Conservation (phyloP, 2,888 invertebrate species). For the Piscicola geometra region DNA sequence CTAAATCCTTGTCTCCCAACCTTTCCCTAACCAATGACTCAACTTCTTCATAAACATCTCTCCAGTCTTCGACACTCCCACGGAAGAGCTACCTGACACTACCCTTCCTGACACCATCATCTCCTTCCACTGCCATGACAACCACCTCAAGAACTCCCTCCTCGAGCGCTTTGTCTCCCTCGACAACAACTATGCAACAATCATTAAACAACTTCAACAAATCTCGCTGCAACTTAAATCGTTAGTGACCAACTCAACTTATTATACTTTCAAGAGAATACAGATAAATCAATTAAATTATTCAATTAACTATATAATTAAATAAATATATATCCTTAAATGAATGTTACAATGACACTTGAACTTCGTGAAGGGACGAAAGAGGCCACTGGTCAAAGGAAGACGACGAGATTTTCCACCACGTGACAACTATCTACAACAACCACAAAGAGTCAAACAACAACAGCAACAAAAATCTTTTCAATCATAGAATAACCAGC, state of each 20-base stretch:
- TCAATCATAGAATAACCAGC: constrained; percentile 39
- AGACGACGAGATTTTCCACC: constrained; percentile 51
- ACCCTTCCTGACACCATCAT: constrained; percentile 54
- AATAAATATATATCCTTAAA: too few species aligned
- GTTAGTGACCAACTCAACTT: too few species aligned
- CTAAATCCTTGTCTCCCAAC: background rate
- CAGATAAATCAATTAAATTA: too few species aligned
- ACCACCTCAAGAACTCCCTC: constrained; percentile 49
- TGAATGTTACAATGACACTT: background rate
- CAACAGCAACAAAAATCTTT: background rate
- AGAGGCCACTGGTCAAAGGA: constrained; percentile 52
- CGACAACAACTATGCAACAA: constrained; percentile 51
- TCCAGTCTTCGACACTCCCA: constrained; percentile 11
- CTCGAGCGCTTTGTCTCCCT: constrained; percentile 53
- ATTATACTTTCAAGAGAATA: too few species aligned
- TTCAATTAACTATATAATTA: too few species aligned
- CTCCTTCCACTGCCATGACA: constrained; percentile 51
- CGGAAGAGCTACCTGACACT: constrained; percentile 32
- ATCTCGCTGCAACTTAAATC: constrained; percentile 30
- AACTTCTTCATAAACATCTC: background rate
- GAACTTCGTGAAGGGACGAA: constrained; percentile 32
- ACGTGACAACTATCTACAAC: constrained; percentile 51
- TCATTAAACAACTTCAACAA: constrained; percentile 48
- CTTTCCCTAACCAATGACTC: too few species aligned
- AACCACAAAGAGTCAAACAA: constrained; percentile 42